These are phyloP conservation scores for Tupaia chinensis DNA, from an alignment of 2,113 vertebrate genomes.

Conservation along the genomic window DNA sequence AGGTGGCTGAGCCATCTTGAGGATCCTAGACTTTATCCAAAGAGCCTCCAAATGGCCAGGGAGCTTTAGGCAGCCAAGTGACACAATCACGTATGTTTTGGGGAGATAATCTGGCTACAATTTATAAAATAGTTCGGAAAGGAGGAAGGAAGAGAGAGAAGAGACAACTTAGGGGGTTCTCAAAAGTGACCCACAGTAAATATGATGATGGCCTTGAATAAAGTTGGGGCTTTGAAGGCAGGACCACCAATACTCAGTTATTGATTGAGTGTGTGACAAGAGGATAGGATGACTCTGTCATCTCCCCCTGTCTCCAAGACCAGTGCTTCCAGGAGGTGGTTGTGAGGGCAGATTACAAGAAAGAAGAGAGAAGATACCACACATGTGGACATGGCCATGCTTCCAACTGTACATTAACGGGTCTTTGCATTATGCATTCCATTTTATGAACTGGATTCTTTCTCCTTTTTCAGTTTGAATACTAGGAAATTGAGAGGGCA, in stretches of 20 bases:
- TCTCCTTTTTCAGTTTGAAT: background rate
- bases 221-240: background rate
- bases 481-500: background rate
- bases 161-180: background rate
- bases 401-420: background rate
- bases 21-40: background rate
- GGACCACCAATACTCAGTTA: background rate
- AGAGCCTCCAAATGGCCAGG: background rate
- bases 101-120: background rate
- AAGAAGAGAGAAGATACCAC: background rate
- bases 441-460: background rate
- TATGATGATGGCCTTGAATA: background rate
- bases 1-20: background rate
- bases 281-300: background rate
- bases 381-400: fast-evolving
- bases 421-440: background rate
- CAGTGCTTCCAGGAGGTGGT: background rate
- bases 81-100: background rate
- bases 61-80: no score
- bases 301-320: background rate
- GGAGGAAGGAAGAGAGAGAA: background rate
- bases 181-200: background rate
- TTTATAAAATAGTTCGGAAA: background rate
- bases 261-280: fast-evolving
- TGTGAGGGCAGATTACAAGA: background rate